Base-by-base conservation (phyloP, 2,797 vertebrate genomes). In the Syndactyla subalaris region DNA sequence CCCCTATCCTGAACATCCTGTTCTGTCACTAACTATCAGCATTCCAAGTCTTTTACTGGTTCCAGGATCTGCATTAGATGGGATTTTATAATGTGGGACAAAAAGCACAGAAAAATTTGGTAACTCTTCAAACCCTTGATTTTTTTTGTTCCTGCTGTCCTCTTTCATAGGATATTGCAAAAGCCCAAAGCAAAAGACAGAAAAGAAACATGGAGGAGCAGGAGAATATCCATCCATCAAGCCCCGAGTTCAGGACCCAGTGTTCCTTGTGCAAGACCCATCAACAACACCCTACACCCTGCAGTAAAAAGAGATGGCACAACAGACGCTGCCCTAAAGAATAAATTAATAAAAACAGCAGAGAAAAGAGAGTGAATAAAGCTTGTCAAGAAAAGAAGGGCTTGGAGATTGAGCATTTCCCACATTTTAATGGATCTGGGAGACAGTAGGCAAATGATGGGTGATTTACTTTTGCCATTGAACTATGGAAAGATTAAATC, bases 401-500 rank as follows among this genome's bases (percentile, higher is more conserved):
- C 77, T 84, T 32, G 26, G 82, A 96, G 87, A 95, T 21, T 29
- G 80, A 97, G 85, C 74, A 74, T 90, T 92, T 89, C 80, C 75
- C 85, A 72, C 55, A 63, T 89, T 96, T 74, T 84, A 91, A 87
- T 57, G 70, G 55, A 89, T 83, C 73, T 85, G 38, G 73, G 73
- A 96, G 82, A 94, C 3, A 67, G 92, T 93, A 95, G 79, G 94
- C 84, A 97, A 96, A 96, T 92, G 81, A 96, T 72, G 51, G 89
- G 82, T 61, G 79, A 95, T 90, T 94, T 88, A 77, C 73, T 90
- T 92, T 77, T 94, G 77, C 89, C 84, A 52, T 9, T 93, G 93
- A 96, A 88, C 92, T 94, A 89, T 3, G 59, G 94, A 90, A 93
- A 95, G 62, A 95, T 91, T 93, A 93, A 93, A 96, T 96, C 94